Conservation (phyloP, 2,113 vertebrate species). For the Nipponia nippon region DNA sequence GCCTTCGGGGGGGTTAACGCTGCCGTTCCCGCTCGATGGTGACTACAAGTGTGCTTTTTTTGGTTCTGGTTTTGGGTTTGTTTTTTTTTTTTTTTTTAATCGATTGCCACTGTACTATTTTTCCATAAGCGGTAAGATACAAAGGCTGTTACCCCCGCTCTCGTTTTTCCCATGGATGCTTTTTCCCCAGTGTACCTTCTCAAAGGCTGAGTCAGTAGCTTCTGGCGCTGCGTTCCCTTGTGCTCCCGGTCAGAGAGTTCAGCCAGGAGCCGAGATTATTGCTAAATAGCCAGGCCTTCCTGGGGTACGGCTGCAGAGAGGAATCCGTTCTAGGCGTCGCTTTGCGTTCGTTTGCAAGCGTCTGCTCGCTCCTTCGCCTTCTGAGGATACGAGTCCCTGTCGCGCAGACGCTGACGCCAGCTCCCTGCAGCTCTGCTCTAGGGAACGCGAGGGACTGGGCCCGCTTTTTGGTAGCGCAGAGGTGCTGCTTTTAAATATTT, state of each 20-base stretch:
- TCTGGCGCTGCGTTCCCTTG: constrained; percentile 20
- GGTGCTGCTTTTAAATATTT: background rate
- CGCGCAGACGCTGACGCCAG: background rate
- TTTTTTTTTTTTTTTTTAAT: too few species aligned
- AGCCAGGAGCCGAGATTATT: constrained; percentile 52
- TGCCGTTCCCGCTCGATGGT: accelerated
- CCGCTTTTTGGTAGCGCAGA: background rate
- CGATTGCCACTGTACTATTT: accelerated
- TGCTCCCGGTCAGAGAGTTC: constrained; percentile 48
- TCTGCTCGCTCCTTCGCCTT: background rate
- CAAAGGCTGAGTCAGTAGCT: constrained; percentile 24
- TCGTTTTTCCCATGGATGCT: background rate
- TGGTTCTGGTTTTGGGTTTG: too few species aligned
- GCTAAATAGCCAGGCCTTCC: background rate
- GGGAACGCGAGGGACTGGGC: background rate
- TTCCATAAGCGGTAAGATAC: background rate
- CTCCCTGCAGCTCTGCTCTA: background rate
- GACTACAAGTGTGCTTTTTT: background rate
- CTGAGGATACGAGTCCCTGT: background rate
- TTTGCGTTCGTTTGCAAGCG: background rate
- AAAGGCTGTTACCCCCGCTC: background rate
- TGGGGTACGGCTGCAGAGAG: background rate
- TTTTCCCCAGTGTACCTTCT: constrained; percentile 23
- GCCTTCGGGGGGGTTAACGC: background rate
- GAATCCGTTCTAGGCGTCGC: background rate